Base-by-base conservation (phyloP, 2,113 vertebrate genomes). In the Cynoglossus semilaevis region DNA sequence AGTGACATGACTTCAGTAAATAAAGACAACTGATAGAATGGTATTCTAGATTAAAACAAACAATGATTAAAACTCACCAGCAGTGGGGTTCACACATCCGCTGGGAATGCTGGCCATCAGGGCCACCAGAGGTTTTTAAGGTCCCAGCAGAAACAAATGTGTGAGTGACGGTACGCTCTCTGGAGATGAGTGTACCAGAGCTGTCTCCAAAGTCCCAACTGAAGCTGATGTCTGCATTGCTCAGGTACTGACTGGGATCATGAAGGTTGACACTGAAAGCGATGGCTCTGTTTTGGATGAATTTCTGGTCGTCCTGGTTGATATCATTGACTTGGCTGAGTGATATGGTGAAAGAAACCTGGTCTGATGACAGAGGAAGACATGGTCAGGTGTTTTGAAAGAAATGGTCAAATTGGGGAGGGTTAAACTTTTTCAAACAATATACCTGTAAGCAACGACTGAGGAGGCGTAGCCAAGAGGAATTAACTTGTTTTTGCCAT, bases 201-300 rank as follows among this genome's bases (percentile, higher is more conserved):
- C 63, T 72, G 80, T 98, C 96, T 1, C 96, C 96, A 35, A 98
- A 98, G 82, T 98, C 92, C 96, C 96, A 98, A 63, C 89, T 94
- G 72, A 92, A 97, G 72, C 92, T 94, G 72, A 98, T 19, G 54
- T 97, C 96, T 1, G 95, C 92, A 0, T 36, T 69, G 14, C 78
- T 79, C 54, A 98, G 88, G 85, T 92, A 98, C n/a, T 80, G 86
- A 69, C 94, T 97, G 63, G 96, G 96, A 77, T 98, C 96, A 0
- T 98, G 96, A 52, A 98, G 86, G 22, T 82, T 85, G 63, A 97
- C 71, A 1, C 49, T 79, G 77, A 98, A 98, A 5, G 91, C 80
- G 38, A 98, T 90, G 15, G 96, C 89, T 15, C 90, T 89, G 76
- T 95, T 96, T 79, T 91, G 94, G 67, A 97, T 91, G 74, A 96